A percentile compares a stretch with the other conserved stretches of the same genome.
phyloP scores from a whole-genome alignment of 2,797 vertebrate species.

The Fistularia commersonii region DNA sequence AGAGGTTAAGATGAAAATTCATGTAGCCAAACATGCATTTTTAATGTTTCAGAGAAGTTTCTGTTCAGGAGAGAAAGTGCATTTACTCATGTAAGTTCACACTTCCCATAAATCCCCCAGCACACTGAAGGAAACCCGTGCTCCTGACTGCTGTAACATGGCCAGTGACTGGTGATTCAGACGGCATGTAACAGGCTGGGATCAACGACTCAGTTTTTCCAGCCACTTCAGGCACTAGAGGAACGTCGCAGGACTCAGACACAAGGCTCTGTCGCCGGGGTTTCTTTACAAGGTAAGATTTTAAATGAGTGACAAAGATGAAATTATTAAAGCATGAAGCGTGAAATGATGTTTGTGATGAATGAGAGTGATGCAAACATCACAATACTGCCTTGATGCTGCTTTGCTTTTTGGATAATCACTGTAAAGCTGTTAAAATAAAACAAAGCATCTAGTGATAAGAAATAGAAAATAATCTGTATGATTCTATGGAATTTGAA shows the following conservation, averaged over 20 bases:
- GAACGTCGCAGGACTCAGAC: slow-evolving; percentile 19
- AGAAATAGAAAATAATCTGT: neutral
- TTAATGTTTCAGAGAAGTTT: no score
- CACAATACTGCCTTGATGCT: neutral
- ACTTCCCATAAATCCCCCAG: neutral
- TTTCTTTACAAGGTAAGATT: slow-evolving; percentile 47
- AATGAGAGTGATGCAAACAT: neutral
- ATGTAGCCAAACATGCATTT: no score
- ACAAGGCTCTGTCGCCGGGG: slow-evolving; percentile 13
- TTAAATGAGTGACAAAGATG: neutral
- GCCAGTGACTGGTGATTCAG: slow-evolving; percentile 44
- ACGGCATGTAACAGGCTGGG: slow-evolving; percentile 37
- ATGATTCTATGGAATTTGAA: no score
- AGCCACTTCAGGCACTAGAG: slow-evolving; percentile 41
- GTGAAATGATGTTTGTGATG: neutral
- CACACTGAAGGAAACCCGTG: neutral
- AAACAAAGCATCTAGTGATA: slow-evolving; percentile 3
- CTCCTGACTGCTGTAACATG: slow-evolving; percentile 15
- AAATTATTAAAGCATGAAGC: no score
- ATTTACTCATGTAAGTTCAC: slow-evolving; percentile 2
- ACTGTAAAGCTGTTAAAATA: neutral
- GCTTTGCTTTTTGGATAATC: neutral
- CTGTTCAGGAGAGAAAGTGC: neutral
- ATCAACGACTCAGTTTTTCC: slow-evolving; percentile 68
- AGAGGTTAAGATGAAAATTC: no score